Evolutionary conservation across 2,113 vertebrate species (phyloP), one percentile per base, ranked within the genome.

Genomic region (Lepus timidus): DNA sequence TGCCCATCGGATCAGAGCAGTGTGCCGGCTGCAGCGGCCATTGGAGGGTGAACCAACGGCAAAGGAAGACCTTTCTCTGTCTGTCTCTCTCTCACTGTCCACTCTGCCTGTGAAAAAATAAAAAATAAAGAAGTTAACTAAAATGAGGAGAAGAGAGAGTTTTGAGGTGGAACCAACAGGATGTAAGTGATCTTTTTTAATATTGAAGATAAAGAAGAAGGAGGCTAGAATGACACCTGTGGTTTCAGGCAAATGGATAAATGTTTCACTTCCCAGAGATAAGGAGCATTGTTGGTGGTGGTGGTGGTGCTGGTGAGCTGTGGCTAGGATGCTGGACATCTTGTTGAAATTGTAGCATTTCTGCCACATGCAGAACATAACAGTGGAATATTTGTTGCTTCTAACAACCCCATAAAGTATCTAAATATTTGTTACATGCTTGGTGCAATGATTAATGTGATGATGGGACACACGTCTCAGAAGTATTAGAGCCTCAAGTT

Each of bases 391-490:
- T n/a, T 92, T 62, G 51, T 49, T 78, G 39, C 71, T 93, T 91
- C 92, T 49, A 7, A 62, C 51, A 86, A 79, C 83, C 70, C 44
- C 4, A 78, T 14, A 92, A 92, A 91, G 79, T 17, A 62, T 79
- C 62, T 89, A 75, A 82, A 81, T 85, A 89, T 75, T 92, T 82
- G 31, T 67, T 74, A 64, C 5, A 29, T 49, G 44, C 33, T 70
- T 71, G 68, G 55, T 52, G 55, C 67, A 89, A 71, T 87, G 31
- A 93, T 79, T 84, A 84, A 29, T n/a, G 29, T 84, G 55, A 58
- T 25, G 33, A 64, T 19, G 27, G 51, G 13, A 91, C 49, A 62
- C 91, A 76, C 19, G 64, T 51, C 12, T 73, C 61, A 39, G n/a
- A 52, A 75, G 76, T 9, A 52, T 7, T 36, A 4, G 29, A 90